Evolutionary conservation across 2,797 vertebrate genomes (phyloP), one percentile per base, ranked within the genome.

Genomic region (Mormyrus hasselquistii): DNA sequence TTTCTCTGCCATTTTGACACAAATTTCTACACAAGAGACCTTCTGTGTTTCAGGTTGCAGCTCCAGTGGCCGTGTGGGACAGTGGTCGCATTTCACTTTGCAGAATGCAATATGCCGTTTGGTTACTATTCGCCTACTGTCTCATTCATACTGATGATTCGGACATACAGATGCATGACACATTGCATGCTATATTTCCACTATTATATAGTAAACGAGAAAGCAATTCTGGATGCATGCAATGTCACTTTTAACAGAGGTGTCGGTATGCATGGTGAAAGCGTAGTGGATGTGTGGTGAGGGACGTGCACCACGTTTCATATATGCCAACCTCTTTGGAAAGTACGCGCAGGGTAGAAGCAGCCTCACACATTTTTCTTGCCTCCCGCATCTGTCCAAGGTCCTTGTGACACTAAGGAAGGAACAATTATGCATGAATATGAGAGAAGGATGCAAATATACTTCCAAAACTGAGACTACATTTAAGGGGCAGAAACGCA

Each of bases 331-430:
- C 98, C 96, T 98, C 97, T 94, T 96, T 97, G 93, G 95, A 95
- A 89, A 93, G 91, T 4, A 93, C 92, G 22, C 90, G 91, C 93
- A 97, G 91, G 2, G 96, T 95, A 90, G 92, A 93, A 29, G 97
- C 97, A 91, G 95, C 94, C 92, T 97, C 95, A 94, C 95, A 98
- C 95, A 95, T 97, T 92, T 93, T 95, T 91, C 93, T 92, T 8
- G 97, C 97, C 65, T 95, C 93, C 57, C 52, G 93, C 89, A 83
- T 96, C 92, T 97, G 95, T 5, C 97, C 97, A 91, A 98, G 93
- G 93, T 97, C 97, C 95, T 94, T 98, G 93, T 97, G 98, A 92
- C 97, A 98, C 98, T 98, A 92, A 90, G 90, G 93, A 93, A 87
- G 92, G 91, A 92, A 91, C 93, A 87, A 55, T 55, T 65, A 14